Evolutionary conservation across 2,113 vertebrate species (phyloP).

Genomic region (Petrocephalus microphthalmus): DNA sequence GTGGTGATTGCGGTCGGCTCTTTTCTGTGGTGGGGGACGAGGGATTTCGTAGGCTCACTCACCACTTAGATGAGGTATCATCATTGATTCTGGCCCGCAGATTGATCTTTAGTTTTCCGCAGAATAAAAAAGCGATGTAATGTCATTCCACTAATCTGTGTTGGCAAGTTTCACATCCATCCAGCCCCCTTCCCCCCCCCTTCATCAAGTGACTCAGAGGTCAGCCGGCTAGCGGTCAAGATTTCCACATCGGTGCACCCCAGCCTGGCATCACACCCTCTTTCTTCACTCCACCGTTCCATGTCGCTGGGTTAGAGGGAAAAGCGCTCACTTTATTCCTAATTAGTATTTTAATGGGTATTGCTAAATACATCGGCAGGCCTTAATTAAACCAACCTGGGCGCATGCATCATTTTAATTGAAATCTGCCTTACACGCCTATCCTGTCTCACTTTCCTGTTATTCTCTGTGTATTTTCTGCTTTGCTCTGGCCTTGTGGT

Average conservation of each 20-base stretch:
- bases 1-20: not conserved
- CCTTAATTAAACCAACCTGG: slow-evolving; percentile 33
- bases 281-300: not conserved
- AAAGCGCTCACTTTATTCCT: slow-evolving; percentile 27
- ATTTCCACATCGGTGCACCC: not conserved
- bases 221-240: not conserved
- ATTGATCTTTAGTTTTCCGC: not conserved
- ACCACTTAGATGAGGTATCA: not conserved
- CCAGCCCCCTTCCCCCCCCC: not conserved
- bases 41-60: not conserved
- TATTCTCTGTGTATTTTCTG: slow-evolving; percentile 22
- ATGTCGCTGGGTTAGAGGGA: not conserved
- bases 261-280: not conserved
- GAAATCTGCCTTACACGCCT: slow-evolving; percentile 29
- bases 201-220: not conserved
- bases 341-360: slow-evolving; percentile 35
- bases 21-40: not conserved
- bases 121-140: not conserved
- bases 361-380: slow-evolving; percentile 33
- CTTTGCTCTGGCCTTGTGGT: not conserved
- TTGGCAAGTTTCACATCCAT: not conserved
- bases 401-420: slow-evolving; percentile 44
- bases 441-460: not conserved
- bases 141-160: not conserved
- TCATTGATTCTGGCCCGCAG: not conserved